Conservation (phyloP, 2,888 invertebrate genomes). For the Hermaeophaga mercurialis region DNA sequence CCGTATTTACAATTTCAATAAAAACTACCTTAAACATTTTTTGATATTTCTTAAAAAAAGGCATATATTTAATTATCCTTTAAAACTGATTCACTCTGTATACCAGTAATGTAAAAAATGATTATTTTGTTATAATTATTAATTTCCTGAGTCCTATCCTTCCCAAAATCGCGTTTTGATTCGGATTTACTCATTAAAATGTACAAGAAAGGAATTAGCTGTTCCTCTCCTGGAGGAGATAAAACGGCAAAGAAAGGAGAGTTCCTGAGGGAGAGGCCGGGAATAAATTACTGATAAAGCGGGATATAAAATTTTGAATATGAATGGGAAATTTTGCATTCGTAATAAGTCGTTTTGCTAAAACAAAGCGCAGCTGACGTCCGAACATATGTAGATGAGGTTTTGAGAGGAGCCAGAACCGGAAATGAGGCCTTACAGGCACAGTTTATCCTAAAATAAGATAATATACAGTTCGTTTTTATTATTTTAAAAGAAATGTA, state of each 20-base stretch:
- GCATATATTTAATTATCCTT: no score
- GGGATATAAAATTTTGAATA: conserved; percentile 90
- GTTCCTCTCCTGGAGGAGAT: conserved; percentile 45
- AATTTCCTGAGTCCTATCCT: conserved; percentile 21
- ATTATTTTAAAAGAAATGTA: no score
- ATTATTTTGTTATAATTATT: no score
- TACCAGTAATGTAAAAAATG: no score
- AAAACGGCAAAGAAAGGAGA: conserved; percentile 45
- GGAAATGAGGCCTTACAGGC: background rate
- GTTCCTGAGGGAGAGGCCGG: conserved; percentile 59
- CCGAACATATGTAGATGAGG: conserved; percentile 66
- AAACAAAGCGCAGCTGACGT: conserved; percentile 43
- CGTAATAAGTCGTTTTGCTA: conserved; percentile 75
- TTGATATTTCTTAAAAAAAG: no score
- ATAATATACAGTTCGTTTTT: no score
- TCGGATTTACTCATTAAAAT: conserved; percentile 51
- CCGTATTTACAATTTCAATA: no score
- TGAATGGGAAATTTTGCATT: conserved; percentile 88
- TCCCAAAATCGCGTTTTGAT: conserved; percentile 49
- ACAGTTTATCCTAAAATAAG: background rate
- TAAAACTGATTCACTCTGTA: no score
- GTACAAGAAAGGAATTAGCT: conserved; percentile 49
- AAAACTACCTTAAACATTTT: no score
- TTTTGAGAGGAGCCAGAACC: background rate
- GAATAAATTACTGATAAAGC: conserved; percentile 80